phyloP scores from a whole-genome alignment of 1,140 invertebrate species.

The Glossosoma conforme region DNA sequence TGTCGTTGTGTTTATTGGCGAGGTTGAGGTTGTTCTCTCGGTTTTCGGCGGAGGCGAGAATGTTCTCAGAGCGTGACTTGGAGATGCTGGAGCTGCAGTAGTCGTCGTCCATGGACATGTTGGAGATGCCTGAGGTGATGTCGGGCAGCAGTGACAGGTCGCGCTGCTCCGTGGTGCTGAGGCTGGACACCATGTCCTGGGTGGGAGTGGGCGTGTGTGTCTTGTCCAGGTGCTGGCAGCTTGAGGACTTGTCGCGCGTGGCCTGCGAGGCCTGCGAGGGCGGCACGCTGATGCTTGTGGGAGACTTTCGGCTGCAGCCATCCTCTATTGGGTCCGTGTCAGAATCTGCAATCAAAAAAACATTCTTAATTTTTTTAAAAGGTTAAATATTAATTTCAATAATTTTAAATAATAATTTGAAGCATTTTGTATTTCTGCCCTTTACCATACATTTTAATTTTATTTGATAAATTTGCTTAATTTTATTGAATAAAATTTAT shows the following conservation, averaged over 20 bases:
- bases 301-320: slow-evolving; percentile 47
- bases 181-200: slow-evolving; percentile 50
- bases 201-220: slow-evolving; percentile 49
- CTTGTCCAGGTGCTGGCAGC: slow-evolving; percentile 40
- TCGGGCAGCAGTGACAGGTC: slow-evolving; percentile 43
- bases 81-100: slow-evolving; percentile 46
- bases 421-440: too few species aligned
- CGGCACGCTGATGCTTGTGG: slow-evolving; percentile 43
- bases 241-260: slow-evolving; percentile 44
- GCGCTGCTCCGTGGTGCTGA: slow-evolving; percentile 47
- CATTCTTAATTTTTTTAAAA: slow-evolving; percentile 4
- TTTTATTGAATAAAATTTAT: too few species aligned
- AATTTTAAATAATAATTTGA: slow-evolving; percentile 10
- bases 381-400: slow-evolving; percentile 4
- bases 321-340: slow-evolving; percentile 48
- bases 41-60: slow-evolving; percentile 45
- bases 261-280: slow-evolving; percentile 42
- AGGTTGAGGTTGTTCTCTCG: slow-evolving; percentile 36
- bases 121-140: slow-evolving; percentile 45
- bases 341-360: slow-evolving; percentile 37
- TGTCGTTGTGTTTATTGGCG: slow-evolving; percentile 34
- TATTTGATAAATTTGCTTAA: too few species aligned
- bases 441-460: too few species aligned
- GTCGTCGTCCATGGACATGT: slow-evolving; percentile 48
- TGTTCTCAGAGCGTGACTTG: slow-evolving; percentile 47